phyloP scores from a whole-genome alignment of 2,888 invertebrate genomes.

The Agrochola litura region DNA sequence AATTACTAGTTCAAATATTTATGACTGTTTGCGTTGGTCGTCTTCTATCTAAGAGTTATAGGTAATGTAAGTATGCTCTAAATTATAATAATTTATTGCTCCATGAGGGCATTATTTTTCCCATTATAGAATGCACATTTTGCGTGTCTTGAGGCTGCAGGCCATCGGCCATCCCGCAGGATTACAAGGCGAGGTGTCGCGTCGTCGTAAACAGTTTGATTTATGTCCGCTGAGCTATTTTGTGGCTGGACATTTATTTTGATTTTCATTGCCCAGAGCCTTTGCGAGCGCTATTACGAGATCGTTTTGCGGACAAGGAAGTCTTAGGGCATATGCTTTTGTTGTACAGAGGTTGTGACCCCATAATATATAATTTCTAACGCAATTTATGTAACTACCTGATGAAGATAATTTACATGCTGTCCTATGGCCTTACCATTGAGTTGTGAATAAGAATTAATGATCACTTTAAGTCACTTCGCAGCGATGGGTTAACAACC shows the following conservation, averaged over 20 bases:
- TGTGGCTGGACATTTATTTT: slow-evolving; percentile 76
- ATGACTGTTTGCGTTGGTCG: slow-evolving; percentile 36
- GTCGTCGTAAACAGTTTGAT: slow-evolving; percentile 80
- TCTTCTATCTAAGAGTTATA: slow-evolving; percentile 46
- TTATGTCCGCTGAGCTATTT: slow-evolving; percentile 75
- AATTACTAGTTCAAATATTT: slow-evolving; percentile 40
- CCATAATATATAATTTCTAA: slow-evolving; percentile 44
- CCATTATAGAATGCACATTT: slow-evolving; percentile 68
- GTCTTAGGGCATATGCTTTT: slow-evolving; percentile 53
- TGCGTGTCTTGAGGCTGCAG: slow-evolving; percentile 48
- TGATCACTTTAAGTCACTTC: slow-evolving; percentile 39
- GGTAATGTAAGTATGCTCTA: slow-evolving; percentile 71
- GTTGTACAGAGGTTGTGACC: slow-evolving; percentile 54
- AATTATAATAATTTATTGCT: slow-evolving; percentile 77
- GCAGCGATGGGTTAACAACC: slow-evolving; percentile 43
- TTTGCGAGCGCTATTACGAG: slow-evolving; percentile 56
- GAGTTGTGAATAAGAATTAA: slow-evolving; percentile 51
- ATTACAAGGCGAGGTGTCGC: slow-evolving; percentile 65
- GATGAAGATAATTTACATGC: slow-evolving; percentile 50
- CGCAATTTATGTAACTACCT: slow-evolving; percentile 54
- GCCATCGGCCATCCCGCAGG: slow-evolving; percentile 66
- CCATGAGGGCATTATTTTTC: slow-evolving; percentile 68
- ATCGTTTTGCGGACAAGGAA: slow-evolving; percentile 61
- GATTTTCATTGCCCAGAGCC: slow-evolving; percentile 72
- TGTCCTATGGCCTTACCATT: slow-evolving; percentile 32